Evolutionary conservation across 2,888 invertebrate genomes (phyloP).

Genomic region (Plagodis dolabraria): DNA sequence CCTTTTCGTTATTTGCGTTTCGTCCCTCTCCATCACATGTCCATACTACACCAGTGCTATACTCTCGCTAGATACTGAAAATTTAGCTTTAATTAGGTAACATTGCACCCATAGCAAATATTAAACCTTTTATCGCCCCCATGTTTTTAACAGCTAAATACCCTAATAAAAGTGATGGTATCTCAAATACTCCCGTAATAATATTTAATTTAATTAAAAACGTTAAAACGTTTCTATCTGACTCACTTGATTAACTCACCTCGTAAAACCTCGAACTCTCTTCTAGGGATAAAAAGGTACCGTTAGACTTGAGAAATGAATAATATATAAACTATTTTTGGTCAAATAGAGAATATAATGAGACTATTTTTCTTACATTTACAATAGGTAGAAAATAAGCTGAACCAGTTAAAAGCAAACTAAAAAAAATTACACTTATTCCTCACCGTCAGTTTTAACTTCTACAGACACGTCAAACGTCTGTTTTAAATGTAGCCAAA

Average conservation of each 20-base stretch:
- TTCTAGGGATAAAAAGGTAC: conserved; percentile 33
- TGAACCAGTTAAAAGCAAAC: too few relatives aligned
- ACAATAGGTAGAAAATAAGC: too few relatives aligned
- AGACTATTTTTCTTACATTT: too few relatives aligned
- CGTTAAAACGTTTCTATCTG: conserved; percentile 48
- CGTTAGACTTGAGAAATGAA: conserved; percentile 29
- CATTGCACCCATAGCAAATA: background rate
- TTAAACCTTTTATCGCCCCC: background rate
- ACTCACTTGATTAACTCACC: conserved; percentile 66
- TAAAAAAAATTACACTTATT: too few relatives aligned
- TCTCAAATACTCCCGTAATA: conserved; percentile 62
- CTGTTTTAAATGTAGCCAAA: too few relatives aligned
- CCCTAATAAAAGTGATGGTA: conserved; percentile 49
- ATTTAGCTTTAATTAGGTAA: background rate
- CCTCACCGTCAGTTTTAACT: too few relatives aligned
- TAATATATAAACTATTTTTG: background rate
- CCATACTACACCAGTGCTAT: too few relatives aligned
- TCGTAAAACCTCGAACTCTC: conserved; percentile 46
- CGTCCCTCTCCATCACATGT: too few relatives aligned
- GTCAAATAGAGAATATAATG: background rate
- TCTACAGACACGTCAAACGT: too few relatives aligned
- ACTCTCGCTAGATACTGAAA: too few relatives aligned
- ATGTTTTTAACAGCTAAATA: conserved; percentile 7
- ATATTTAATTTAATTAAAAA: conserved; percentile 71
- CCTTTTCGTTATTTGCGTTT: too few relatives aligned